These are phyloP conservation scores for Myoxocephalus aenaeus DNA, from an alignment of 2,797 vertebrate genomes.

Conservation along the genomic window DNA sequence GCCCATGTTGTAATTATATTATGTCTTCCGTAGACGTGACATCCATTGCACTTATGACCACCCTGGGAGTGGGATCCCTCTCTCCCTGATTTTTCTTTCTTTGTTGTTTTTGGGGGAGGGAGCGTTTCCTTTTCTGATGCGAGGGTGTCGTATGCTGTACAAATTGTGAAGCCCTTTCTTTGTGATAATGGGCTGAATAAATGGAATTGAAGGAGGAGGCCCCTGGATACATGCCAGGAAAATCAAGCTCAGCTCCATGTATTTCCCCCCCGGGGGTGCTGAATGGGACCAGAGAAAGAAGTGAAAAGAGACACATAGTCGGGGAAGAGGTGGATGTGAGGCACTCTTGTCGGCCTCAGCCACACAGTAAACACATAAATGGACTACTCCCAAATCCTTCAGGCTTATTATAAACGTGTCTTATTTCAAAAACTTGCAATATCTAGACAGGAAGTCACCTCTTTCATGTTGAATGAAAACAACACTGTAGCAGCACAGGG, in stretches of 20 bases:
- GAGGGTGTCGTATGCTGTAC: too few species aligned
- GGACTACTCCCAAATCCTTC: background rate
- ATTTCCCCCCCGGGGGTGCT: background rate
- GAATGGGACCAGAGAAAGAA: background rate
- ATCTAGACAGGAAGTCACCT: background rate
- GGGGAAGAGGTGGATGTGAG: background rate
- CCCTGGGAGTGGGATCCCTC: too few species aligned
- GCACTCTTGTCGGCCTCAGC: constrained; percentile 13
- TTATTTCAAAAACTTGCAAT: background rate
- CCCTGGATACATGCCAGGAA: background rate
- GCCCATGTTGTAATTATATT: too few species aligned
- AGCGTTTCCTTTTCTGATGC: too few species aligned
- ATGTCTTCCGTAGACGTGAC: too few species aligned
- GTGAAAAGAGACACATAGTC: constrained; percentile 7
- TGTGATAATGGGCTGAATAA: background rate
- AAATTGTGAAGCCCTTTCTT: too few species aligned
- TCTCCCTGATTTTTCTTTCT: too few species aligned
- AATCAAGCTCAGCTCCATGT: constrained; percentile 1
- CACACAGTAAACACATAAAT: background rate
- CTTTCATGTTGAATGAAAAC: background rate
- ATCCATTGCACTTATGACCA: too few species aligned
- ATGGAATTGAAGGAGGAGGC: background rate
- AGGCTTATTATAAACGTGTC: background rate
- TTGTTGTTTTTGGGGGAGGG: too few species aligned
- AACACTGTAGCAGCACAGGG: background rate